Conservation (phyloP, 1,140 invertebrate genomes). For the Bombus superbus region DNA sequence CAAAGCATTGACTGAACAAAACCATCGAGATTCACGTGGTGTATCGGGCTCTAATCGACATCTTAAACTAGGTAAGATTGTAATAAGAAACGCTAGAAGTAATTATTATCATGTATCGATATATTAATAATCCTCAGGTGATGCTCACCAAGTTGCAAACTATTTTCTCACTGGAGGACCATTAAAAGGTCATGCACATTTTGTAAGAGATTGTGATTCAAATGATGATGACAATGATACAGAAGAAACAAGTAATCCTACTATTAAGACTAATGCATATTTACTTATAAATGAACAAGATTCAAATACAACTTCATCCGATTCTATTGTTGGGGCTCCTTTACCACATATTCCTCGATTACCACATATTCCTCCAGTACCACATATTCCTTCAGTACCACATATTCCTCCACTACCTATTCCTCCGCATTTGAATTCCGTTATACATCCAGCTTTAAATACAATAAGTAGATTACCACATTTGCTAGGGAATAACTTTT, state of each 20-base stretch:
- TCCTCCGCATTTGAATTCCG: background rate
- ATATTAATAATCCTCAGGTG: slow-evolving; percentile 42
- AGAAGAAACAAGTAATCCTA: slow-evolving; percentile 8
- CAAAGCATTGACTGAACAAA: slow-evolving; percentile 36
- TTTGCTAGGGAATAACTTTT: background rate
- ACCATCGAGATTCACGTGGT: slow-evolving; percentile 50
- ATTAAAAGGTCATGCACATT: slow-evolving; percentile 55
- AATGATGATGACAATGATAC: slow-evolving; percentile 5
- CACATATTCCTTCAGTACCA: background rate
- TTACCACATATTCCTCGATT: background rate
- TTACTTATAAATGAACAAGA: background rate
- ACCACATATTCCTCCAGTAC: slow-evolving; percentile 21
- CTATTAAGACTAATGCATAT: background rate
- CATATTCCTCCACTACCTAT: slow-evolving; percentile 18
- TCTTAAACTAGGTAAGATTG: slow-evolving; percentile 34
- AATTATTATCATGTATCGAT: background rate
- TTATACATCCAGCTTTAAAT: slow-evolving; percentile 2
- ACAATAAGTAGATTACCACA: background rate
- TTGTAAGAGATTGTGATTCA: slow-evolving; percentile 29
- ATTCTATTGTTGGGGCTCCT: slow-evolving; percentile 7
- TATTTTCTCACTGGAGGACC: slow-evolving; percentile 74
- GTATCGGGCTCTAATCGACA: slow-evolving; percentile 41
- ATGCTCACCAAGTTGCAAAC: slow-evolving; percentile 69
- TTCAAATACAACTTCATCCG: slow-evolving; percentile 3
- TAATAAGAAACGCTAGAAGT: background rate